These are phyloP conservation scores for Hypsopygia costalis DNA, from an alignment of 2,888 invertebrate genomes.

Conservation along the genomic window DNA sequence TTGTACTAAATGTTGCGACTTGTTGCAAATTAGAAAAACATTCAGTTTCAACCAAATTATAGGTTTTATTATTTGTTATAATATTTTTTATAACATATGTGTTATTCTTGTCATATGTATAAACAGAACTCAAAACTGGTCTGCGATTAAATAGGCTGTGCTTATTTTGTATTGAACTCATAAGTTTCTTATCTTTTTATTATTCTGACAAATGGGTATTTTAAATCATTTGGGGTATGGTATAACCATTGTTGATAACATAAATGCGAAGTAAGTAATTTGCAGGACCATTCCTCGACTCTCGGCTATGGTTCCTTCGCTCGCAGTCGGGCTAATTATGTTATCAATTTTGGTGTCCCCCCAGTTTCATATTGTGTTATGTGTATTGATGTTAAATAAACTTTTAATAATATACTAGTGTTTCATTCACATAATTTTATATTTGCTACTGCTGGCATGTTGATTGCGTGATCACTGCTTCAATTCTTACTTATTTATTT, in stretches of 20 bases:
- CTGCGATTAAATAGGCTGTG: conserved; percentile 79
- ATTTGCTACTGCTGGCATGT: no score
- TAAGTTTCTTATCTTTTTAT: conserved; percentile 41
- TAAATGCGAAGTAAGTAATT: background rate
- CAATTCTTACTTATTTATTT: no score
- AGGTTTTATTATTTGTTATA: background rate
- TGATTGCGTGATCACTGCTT: no score
- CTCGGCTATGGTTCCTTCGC: background rate
- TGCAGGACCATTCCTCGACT: background rate
- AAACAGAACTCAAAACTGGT: conserved; percentile 37
- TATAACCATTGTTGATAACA: background rate
- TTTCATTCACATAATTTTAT: background rate
- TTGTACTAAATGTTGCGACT: background rate
- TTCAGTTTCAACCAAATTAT: background rate
- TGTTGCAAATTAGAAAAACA: background rate
- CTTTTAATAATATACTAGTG: conserved; percentile 2
- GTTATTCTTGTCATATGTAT: background rate
- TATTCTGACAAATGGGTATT: conserved; percentile 30
- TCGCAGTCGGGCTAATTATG: background rate
- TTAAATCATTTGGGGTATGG: conserved; percentile 25
- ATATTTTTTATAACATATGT: background rate
- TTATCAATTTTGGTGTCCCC: conserved; percentile 34
- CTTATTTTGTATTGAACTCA: conserved; percentile 53
- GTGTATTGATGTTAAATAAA: conserved; percentile 59
- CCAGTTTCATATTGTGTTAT: conserved; percentile 29